Evolutionary conservation across 2,797 vertebrate species (phyloP), one percentile per base, ranked within the genome.

Genomic region (Pogonophryne albipinna): DNA sequence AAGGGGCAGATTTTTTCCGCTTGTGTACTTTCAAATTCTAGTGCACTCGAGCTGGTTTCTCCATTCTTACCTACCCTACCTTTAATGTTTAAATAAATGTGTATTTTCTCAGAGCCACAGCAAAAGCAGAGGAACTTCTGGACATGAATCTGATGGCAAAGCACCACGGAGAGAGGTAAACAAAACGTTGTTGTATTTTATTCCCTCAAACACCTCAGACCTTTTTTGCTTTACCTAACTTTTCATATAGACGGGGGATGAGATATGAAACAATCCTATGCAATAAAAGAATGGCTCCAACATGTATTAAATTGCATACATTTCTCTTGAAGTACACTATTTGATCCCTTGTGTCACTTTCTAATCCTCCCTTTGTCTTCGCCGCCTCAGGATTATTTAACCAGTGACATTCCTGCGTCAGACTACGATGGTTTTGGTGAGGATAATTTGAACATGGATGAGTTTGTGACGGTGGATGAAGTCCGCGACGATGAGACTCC

Each of bases 381-480:
- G 0, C 45, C 80, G 49, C 2, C 4, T 4, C 75, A 76, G 20
- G 42, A 38, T 4, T 91, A 95, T 13, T 49, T 63, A 1, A 87
- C 92, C n/a, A 75, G 76, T 3, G 91, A 93, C 15, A 59, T 79
- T 1, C 87, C 94, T 53, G 91, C 95, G 4, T 60, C 47, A 3
- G 50, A 51, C 0, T 10, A 16, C 12, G 7, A 3, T 55, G 6
- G 55, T 0, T 96, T 96, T 46, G 60, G 84, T 1, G 60, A 70
- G 31, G n/a, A 41, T 8, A 42, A 57, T 16, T 92, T 94, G 56
- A 95, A 97, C 89, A 89, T 97, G 85, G 96, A 96, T 15, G 97
- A 98, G 79, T 98, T 97, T 84, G 96, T 98, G 44, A 99, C 96
- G 0, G 96, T 99, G 81, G 98, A 99, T 60, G 97, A 99, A 84